Evolutionary conservation across 2,888 invertebrate species (phyloP).

Genomic region (Mamestra brassicae): DNA sequence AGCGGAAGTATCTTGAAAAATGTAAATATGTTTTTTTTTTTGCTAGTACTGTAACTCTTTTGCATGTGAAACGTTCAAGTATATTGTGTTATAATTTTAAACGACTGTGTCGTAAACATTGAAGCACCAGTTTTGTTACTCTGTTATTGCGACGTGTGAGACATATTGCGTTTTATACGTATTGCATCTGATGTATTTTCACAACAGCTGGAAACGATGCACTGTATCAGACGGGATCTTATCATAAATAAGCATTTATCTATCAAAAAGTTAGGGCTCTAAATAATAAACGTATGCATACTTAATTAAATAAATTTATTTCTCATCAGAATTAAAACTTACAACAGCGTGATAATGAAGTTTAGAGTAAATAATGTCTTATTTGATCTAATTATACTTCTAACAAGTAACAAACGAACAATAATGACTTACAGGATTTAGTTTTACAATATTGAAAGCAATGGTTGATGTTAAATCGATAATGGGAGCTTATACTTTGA

Average conservation of each 20-base stretch:
- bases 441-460: background rate
- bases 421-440: background rate
- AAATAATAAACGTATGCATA: conserved; percentile 21
- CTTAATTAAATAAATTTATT: conserved; percentile 50
- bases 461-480: background rate
- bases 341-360: conserved; percentile 37
- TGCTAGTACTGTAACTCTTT: conserved; percentile 12
- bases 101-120: conserved; percentile 1
- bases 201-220: conserved; percentile 1
- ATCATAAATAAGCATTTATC: background rate
- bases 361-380: conserved; percentile 21
- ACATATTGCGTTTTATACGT: background rate
- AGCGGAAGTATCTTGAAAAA: conserved; percentile 19
- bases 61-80: background rate
- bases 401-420: conserved; percentile 14
- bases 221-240: background rate
- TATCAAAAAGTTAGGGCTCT: background rate
- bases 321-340: conserved; percentile 42
- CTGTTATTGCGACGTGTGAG: conserved; percentile 26
- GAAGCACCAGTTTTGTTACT: background rate
- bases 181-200: conserved; percentile 7
- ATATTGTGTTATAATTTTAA: conserved; percentile 14
- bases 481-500: background rate
- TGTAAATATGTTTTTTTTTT: conserved; percentile 33
- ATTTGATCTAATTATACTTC: conserved; percentile 12